Percentiles rank a stretch among this genome's conserved stretches.
These are phyloP conservation scores for Grantiella picta DNA, from an alignment of 2,113 vertebrate species.

Conservation along the genomic window DNA sequence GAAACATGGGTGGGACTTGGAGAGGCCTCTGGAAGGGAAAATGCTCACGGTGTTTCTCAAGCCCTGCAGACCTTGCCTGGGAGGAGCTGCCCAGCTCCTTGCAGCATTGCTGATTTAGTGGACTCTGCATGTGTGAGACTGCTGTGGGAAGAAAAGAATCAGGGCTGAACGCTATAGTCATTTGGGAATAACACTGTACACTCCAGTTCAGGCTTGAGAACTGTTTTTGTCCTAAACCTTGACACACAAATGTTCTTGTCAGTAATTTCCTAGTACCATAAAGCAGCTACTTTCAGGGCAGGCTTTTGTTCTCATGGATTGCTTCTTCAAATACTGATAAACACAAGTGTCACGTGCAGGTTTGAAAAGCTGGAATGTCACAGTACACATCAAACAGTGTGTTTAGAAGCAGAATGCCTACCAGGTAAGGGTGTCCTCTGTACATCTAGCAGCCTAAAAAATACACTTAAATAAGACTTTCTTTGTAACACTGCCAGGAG, in stretches of 20 bases:
- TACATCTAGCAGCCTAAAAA: not conserved
- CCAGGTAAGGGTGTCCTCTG: not conserved
- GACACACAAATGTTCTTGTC: not conserved
- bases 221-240: not conserved
- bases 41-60: not conserved
- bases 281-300: not conserved
- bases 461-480: not conserved
- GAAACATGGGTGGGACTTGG: not conserved
- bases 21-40: not conserved
- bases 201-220: not conserved
- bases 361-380: not conserved
- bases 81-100: not conserved
- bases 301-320: not conserved
- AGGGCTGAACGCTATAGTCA: not conserved
- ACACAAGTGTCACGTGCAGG: not conserved
- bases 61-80: not conserved
- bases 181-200: rapidly evolving
- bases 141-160: not conserved
- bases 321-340: not conserved
- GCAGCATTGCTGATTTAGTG: not conserved
- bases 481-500: not conserved
- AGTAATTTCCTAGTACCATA: not conserved
- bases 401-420: not conserved
- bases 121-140: not conserved
- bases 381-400: not conserved